Evolutionary conservation across 2,113 vertebrate species (phyloP), one percentile per base, ranked within the genome.

Genomic region (Myocastor coypus): DNA sequence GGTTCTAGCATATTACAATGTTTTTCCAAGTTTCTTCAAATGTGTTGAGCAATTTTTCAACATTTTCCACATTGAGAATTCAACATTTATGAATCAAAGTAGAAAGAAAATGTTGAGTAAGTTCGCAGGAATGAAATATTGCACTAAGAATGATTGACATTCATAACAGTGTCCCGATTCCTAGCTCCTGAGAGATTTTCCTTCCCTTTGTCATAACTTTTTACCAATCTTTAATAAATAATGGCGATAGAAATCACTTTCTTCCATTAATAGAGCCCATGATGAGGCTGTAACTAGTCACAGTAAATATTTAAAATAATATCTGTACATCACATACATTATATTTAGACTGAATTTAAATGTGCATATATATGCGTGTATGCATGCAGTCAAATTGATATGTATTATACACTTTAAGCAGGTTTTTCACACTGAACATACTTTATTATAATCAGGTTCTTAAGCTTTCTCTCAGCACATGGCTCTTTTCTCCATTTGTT

Each of bases 1-100:
- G 57, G 9, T 0, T 1, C 0, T 57, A 80, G 40, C 5, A 46
- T 40, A 61, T 32, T 1, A 5, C 61, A 73, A 13, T 3, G 80
- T 10, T 57, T 66, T 24, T 83, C n/a, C 55, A 37, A 46, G 52
- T 64, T 81, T 82, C 13, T n/a, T n/a, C n/a, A 91, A 57, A n/a
- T 89, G 4, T 63, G 14, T 24, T 55, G 12, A 84, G 14, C 1
- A 30, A 1, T 55, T 13, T 85, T 83, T 22, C 73, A 20, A 73
- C 52, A 63, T 6, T 85, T 83, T 22, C 73, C 17, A 68, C 46
- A 57, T 3, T 61, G 40, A 91, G 6, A 91, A 69, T 69, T 87
- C 8, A 42, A 34, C 11, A 63, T 19, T 24, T 14, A 50, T 69
- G 5, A 89, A 75, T 42, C 19, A 86, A 91, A 73, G 66, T 34